Evolutionary conservation across 2,113 vertebrate species (phyloP).

Genomic region (Python bivittatus): DNA sequence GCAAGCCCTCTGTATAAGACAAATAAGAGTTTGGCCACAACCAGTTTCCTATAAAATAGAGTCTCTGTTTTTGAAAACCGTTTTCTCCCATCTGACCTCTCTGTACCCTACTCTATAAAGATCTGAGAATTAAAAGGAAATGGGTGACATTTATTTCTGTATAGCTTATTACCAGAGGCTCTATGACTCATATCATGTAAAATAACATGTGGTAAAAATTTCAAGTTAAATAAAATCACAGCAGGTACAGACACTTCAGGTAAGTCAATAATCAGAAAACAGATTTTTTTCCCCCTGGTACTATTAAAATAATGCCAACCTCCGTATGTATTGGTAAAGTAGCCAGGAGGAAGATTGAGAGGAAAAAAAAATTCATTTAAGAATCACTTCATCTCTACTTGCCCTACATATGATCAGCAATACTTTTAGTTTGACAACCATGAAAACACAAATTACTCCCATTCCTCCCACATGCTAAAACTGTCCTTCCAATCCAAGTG

Average conservation of each 20-base stretch:
- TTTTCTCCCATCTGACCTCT: background rate
- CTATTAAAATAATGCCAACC: background rate
- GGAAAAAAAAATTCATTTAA: background rate
- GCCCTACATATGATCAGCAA: constrained; percentile 17
- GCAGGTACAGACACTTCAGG: background rate
- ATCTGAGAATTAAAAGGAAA: background rate
- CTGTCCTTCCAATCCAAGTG: constrained; percentile 50
- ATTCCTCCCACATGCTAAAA: constrained; percentile 30
- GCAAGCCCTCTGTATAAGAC: background rate
- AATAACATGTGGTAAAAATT: background rate
- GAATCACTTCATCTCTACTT: background rate
- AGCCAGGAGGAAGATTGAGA: background rate
- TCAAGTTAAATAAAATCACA: background rate
- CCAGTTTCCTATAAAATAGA: background rate
- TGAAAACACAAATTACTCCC: constrained; percentile 35
- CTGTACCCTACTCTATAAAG: background rate
- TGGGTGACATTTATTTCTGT: background rate
- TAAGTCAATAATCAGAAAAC: background rate
- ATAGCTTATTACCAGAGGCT: background rate
- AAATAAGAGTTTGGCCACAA: background rate
- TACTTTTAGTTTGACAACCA: constrained; percentile 27
- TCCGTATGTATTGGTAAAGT: background rate
- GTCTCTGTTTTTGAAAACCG: background rate
- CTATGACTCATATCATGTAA: background rate
- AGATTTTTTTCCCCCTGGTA: too few relatives aligned